phyloP scores from a whole-genome alignment of 2,113 vertebrate species.

The Sturnira hondurensis region DNA sequence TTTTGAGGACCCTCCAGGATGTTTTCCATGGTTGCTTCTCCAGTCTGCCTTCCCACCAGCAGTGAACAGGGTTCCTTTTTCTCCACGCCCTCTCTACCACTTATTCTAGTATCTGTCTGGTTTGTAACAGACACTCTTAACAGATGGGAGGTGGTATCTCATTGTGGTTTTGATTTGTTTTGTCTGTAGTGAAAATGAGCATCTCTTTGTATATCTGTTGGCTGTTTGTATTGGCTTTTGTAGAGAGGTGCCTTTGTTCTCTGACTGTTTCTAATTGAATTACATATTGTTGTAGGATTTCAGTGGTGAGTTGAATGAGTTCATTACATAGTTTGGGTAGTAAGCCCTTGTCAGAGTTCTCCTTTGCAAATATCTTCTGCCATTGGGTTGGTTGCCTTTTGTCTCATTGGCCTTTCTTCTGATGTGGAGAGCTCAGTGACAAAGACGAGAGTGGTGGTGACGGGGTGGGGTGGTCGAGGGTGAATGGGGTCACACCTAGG shows the following conservation, averaged over 20 bases:
- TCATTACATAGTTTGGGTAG: fast-evolving
- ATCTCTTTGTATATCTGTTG: not conserved
- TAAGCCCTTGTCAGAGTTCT: no score
- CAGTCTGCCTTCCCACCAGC: not conserved
- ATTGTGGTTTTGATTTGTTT: not conserved
- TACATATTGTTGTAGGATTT: not conserved
- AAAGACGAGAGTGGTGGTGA: not conserved
- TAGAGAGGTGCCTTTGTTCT: not conserved
- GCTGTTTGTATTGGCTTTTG: not conserved
- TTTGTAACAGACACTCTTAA: fast-evolving
- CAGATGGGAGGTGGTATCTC: not conserved
- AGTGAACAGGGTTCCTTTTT: not conserved
- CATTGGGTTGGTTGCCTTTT: not conserved
- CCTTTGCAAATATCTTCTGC: not conserved
- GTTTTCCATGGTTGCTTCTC: no score
- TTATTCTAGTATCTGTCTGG: not conserved
- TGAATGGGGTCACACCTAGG: fast-evolving
- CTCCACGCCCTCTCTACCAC: not conserved
- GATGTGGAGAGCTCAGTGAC: not conserved
- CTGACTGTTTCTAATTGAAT: not conserved
- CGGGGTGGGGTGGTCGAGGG: not conserved
- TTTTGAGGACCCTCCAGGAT: not conserved
- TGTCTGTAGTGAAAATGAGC: not conserved
- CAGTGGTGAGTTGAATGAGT: not conserved
- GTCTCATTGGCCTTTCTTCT: not conserved